These are phyloP conservation scores for Aspidoscelis tigris DNA, from an alignment of 2,113 vertebrate species.

Conservation along the genomic window DNA sequence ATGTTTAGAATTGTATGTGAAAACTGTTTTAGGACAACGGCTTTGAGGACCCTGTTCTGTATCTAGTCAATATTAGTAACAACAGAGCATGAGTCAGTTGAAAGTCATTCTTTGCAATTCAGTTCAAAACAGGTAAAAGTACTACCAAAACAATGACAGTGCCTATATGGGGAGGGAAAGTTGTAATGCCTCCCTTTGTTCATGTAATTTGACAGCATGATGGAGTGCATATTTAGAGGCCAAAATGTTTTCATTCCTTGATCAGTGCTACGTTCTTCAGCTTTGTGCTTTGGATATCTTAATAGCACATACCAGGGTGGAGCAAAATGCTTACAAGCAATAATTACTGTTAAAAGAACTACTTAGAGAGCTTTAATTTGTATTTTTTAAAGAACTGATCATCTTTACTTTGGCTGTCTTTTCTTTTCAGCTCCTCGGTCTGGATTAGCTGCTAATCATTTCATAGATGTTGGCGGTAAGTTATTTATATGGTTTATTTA, in stretches of 20 bases:
- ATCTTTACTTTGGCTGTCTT: neutral
- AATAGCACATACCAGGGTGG: neutral
- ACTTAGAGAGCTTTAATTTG: neutral
- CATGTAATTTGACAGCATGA: neutral
- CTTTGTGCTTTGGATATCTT: neutral
- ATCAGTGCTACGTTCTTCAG: neutral
- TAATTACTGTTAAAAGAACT: neutral
- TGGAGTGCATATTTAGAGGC: neutral
- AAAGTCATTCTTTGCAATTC: neutral
- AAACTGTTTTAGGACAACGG: too few relatives aligned
- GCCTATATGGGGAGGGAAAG: too few relatives aligned
- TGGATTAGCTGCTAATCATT: slow-evolving; percentile 92
- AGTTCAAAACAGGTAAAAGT: neutral
- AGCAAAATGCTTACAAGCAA: neutral
- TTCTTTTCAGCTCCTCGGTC: slow-evolving; percentile 89
- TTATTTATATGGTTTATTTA: slow-evolving; percentile 41
- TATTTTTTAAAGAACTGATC: neutral
- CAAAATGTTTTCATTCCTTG: neutral
- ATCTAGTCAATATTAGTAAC: too few relatives aligned
- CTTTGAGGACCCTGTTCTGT: too few relatives aligned
- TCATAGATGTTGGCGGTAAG: slow-evolving; percentile 97
- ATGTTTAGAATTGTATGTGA: too few relatives aligned
- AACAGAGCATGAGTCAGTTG: neutral
- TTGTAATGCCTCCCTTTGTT: neutral
- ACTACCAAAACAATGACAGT: too few relatives aligned